Evolutionary conservation across 1,140 invertebrate species (phyloP), one percentile per base, ranked within the genome.

Genomic region (Armadillidium nasatum): DNA sequence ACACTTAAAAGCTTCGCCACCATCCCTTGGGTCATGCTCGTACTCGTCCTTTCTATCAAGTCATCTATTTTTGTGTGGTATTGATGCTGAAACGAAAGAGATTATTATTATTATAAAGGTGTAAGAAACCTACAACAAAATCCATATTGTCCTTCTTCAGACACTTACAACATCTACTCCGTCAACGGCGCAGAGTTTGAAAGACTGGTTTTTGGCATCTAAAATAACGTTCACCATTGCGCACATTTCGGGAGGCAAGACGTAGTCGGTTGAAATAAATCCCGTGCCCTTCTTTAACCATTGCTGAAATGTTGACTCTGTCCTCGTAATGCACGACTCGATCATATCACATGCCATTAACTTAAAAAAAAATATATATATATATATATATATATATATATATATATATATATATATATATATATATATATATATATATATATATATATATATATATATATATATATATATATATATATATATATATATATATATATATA

Each of bases 311-410:
- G 87, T 85, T 81, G 87, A 77, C 71, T 82, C 82, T 43, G 83
- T 84, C 46, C 83, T 67, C 0, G 79, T 81, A 69, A 98, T 96
- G 83, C 96, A 98, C 7, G 96, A 96, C 85, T 99, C 97, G 83
- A 99, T 97, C 96, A 99, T 99, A 86, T 99, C 97, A 82, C 93
- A 94, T 33, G 97, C 96, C 95, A 99, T 99, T 77, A 97, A 88
- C 87, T 80, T 74, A 4, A 44, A 70, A 10, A 15, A 50, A 15
- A 7, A 33, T 33, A 33, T 33, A 33, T 15, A 33, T 33, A 33
- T 33, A 33, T 33, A 33, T 33, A 33, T n/a, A 33, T 33, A 33
- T 33, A 33, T 33, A 33, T 33, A 33, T 3, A 33, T 33, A 33
- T 33, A 33, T 33, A 33, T 33, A n/a, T n/a, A n/a, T n/a, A n/a